Conservation (phyloP, 2,888 invertebrate species). For the Xylophagus ater region DNA sequence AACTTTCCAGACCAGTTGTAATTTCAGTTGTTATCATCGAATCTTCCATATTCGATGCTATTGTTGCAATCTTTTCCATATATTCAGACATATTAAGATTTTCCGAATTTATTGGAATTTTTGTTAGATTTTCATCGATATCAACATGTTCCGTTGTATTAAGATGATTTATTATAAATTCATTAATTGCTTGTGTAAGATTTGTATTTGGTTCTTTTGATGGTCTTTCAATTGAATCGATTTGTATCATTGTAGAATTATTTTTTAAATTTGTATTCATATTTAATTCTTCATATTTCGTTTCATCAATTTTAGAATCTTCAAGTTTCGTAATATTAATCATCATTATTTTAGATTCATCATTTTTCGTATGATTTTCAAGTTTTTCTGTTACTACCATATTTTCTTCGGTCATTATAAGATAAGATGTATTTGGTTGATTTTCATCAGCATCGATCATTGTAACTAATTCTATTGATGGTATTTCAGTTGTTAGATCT, state of each 20-base stretch:
- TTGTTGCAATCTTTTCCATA: conserved; percentile 35
- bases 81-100: conserved; percentile 34
- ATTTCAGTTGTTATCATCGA: conserved; percentile 15
- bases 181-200: conserved; percentile 20
- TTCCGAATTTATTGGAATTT: conserved; percentile 19
- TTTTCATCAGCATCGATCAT: too few relatives aligned
- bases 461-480: conserved; percentile 5
- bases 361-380: too few relatives aligned
- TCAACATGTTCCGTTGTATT: not conserved
- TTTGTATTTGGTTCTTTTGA: conserved; percentile 4
- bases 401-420: too few relatives aligned
- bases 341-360: too few relatives aligned
- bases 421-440: too few relatives aligned
- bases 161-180: conserved; percentile 18
- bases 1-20: conserved; percentile 24
- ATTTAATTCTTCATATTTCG: too few relatives aligned
- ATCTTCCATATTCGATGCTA: conserved; percentile 35
- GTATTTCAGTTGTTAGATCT: conserved; percentile 21
- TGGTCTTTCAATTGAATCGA: conserved; percentile 17
- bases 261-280: too few relatives aligned
- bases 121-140: conserved; percentile 1
- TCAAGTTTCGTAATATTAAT: too few relatives aligned
- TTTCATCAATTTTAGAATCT: too few relatives aligned
- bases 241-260: too few relatives aligned
- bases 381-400: too few relatives aligned